A percentile compares a stretch with the other conserved stretches of the same genome.
Conservation (phyloP, 2,888 invertebrate species). For the Pyrgus malvae region DNA sequence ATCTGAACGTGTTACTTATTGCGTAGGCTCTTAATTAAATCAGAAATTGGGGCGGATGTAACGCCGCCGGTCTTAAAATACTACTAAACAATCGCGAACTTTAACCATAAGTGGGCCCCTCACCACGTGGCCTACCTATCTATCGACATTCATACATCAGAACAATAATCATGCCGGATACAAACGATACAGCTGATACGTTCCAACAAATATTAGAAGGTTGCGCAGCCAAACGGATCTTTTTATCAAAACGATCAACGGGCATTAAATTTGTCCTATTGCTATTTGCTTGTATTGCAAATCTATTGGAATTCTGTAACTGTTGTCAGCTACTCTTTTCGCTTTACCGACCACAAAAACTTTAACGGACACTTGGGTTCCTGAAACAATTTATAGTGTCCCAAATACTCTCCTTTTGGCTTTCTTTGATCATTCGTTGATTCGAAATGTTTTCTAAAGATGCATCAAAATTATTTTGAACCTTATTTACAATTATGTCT, state of each 20-base stretch:
- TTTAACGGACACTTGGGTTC: not conserved
- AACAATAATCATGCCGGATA: constrained; percentile 64
- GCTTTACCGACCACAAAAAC: not conserved
- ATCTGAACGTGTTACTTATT: too few species aligned
- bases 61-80: too few species aligned
- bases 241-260: constrained; percentile 41
- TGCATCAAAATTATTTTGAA: not conserved
- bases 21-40: too few species aligned
- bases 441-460: too few species aligned
- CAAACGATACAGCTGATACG: constrained; percentile 52
- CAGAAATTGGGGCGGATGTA: too few species aligned
- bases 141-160: constrained; percentile 61
- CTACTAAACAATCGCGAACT: not conserved
- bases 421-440: too few species aligned
- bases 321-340: not conserved
- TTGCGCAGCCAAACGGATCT: constrained; percentile 46
- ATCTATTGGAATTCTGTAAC: too few species aligned
- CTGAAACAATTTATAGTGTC: not conserved
- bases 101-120: constrained; percentile 41
- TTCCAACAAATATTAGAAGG: constrained; percentile 58
- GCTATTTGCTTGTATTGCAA: not conserved
- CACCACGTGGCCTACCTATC: constrained; percentile 34
- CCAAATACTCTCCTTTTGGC: too few species aligned
- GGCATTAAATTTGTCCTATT: constrained; percentile 27
- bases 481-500: not conserved